Evolutionary conservation across 2,888 invertebrate species (phyloP).

Genomic region (Eugnorisma glareosa): DNA sequence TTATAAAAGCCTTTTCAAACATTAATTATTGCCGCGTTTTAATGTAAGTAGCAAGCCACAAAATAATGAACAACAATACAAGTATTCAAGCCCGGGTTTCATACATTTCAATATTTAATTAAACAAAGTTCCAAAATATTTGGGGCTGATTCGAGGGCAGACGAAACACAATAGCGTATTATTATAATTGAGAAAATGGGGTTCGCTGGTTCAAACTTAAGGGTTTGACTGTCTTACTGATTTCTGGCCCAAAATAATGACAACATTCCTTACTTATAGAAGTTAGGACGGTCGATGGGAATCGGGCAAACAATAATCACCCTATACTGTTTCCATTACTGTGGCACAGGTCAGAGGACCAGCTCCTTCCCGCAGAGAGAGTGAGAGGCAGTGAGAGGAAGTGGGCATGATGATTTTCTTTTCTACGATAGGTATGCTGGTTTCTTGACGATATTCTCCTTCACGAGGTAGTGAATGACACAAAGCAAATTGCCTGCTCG

Average conservation of each 20-base stretch:
- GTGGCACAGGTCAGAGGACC: background rate
- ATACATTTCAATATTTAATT: conserved; percentile 41
- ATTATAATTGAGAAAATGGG: conserved; percentile 33
- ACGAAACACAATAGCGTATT: conserved; percentile 5
- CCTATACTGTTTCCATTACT: background rate
- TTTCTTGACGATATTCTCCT: background rate
- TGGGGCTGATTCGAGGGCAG: background rate
- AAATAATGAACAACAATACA: conserved; percentile 19
- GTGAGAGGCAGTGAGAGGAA: no score
- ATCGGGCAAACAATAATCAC: background rate
- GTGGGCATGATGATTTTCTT: background rate
- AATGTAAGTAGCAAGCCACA: conserved; percentile 25
- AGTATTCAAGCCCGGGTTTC: background rate
- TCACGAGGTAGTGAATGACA: background rate
- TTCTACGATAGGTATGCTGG: background rate
- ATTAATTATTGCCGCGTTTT: conserved; percentile 48
- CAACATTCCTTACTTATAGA: background rate
- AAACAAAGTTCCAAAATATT: conserved; percentile 15
- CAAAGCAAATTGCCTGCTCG: background rate
- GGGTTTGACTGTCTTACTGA: background rate
- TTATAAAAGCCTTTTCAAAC: conserved; percentile 48
- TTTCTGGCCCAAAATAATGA: background rate
- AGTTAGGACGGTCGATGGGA: background rate
- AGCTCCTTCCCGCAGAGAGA: no score
- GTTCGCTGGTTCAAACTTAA: background rate